Evolutionary conservation across 2,797 vertebrate genomes (phyloP).

Genomic region (Paramormyrops hopkinsi): DNA sequence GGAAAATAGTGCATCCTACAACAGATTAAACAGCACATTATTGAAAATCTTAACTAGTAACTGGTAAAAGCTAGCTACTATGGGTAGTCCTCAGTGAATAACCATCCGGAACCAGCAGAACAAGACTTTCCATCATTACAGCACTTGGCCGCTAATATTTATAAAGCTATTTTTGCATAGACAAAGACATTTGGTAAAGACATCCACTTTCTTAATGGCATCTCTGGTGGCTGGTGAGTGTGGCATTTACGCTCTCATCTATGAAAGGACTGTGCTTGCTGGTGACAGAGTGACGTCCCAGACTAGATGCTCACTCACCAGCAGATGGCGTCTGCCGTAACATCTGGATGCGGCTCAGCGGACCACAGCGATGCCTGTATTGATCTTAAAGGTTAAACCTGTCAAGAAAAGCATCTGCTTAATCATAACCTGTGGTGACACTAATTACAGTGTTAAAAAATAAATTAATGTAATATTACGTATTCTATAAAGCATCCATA

Average conservation of each 20-base stretch:
- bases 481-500: not conserved
- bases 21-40: not conserved
- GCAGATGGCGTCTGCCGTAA: slow-evolving; percentile 30
- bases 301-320: slow-evolving; percentile 34
- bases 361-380: not conserved
- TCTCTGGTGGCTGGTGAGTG: not conserved
- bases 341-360: slow-evolving; percentile 26
- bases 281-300: slow-evolving; percentile 54
- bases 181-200: not conserved
- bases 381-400: slow-evolving; percentile 50
- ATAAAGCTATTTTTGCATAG: not conserved
- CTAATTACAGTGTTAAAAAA: not conserved
- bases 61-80: not conserved
- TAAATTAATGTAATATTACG: not conserved
- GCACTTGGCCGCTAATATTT: not conserved
- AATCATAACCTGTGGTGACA: slow-evolving; percentile 24
- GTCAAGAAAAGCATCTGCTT: slow-evolving; percentile 38
- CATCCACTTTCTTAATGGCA: not conserved
- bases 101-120: not conserved
- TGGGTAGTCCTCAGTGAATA: not conserved
- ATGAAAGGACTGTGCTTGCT: slow-evolving; percentile 32
- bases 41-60: not conserved
- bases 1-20: not conserved
- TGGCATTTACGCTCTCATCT: not conserved
- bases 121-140: not conserved